phyloP scores from a whole-genome alignment of 2,113 vertebrate genomes.

The Rhynchopsitta pachyrhyncha region DNA sequence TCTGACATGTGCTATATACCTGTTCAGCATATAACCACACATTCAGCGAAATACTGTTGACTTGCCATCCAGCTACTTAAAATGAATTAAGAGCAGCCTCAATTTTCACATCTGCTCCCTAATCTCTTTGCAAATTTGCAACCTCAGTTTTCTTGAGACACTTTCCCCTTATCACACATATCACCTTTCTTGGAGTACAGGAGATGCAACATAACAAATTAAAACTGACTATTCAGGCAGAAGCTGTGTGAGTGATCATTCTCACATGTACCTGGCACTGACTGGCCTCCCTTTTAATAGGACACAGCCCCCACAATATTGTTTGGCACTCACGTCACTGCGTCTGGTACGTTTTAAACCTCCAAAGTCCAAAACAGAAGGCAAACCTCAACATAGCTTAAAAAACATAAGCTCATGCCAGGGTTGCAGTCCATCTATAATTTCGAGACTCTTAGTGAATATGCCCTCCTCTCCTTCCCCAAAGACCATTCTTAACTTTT shows the following conservation, averaged over 20 bases:
- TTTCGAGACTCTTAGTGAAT: accelerated
- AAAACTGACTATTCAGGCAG: not conserved
- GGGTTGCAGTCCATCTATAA: not conserved
- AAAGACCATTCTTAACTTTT: not conserved
- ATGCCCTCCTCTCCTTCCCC: not conserved
- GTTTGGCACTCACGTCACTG: not conserved
- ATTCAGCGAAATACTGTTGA: conserved; percentile 3
- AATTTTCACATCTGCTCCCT: conserved; percentile 55
- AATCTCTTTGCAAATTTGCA: conserved; percentile 50
- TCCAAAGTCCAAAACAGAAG: not conserved
- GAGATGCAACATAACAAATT: conserved; percentile 8
- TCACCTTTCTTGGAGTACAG: not conserved
- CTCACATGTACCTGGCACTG: not conserved
- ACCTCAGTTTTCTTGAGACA: not conserved
- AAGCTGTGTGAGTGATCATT: not conserved
- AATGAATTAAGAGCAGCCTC: conserved; percentile 52
- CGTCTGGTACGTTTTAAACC: not conserved
- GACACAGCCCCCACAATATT: not conserved
- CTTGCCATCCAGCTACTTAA: conserved; percentile 8
- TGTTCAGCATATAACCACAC: not conserved
- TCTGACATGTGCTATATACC: not conserved
- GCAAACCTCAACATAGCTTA: not conserved
- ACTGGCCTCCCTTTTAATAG: not conserved
- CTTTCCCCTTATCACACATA: not conserved
- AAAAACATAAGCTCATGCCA: not conserved